Base-by-base conservation (phyloP, 2,113 vertebrate genomes). In the Rhipidura dahli region DNA sequence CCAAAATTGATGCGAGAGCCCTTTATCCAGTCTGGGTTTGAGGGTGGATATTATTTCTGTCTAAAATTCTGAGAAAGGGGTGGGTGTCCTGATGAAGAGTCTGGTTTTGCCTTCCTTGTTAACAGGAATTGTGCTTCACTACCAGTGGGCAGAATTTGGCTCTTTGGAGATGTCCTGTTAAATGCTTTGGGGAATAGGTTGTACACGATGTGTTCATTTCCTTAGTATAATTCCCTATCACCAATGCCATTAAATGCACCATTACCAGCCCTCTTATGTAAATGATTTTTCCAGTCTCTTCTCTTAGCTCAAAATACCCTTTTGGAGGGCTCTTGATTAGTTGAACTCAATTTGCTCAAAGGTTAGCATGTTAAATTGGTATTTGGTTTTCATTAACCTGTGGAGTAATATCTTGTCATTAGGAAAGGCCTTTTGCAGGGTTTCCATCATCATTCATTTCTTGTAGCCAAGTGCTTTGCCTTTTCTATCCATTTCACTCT, bases 331-430 rank as follows among this genome's bases (percentile, higher is more conserved):
- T 90, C 95, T 96, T 97, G 94, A 97, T 97, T 93, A 97, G 97
- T 96, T 97, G 96, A 97, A 97, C 97, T 97, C 96, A 94, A 94
- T 97, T 97, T 97, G 96, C 96, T 97, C 87, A 94, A 93, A 96
- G 96, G 96, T 97, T 96, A 97, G 82, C 89, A 54, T 94, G 97
- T 97, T 97, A 97, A 96, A 96, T 97, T 97, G 95, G 92, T 97
- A 96, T 97, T 97, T 97, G 94, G 96, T 96, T 97, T 97, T 97
- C 96, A 96, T 97, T 97, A 97, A 97, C 96, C 97, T 97, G 96
- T 90, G 89, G 80, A 83, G 90, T 95, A 96, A 96, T 97, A 96
- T 87, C 93, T 94, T 96, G 94, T 96, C 95, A 93, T 97, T 97
- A 97, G 93, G 84, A 90, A 93, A 90, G 89, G 87, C 87, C 86